phyloP scores from a whole-genome alignment of 2,888 invertebrate genomes.

The Aphodius granarius region DNA sequence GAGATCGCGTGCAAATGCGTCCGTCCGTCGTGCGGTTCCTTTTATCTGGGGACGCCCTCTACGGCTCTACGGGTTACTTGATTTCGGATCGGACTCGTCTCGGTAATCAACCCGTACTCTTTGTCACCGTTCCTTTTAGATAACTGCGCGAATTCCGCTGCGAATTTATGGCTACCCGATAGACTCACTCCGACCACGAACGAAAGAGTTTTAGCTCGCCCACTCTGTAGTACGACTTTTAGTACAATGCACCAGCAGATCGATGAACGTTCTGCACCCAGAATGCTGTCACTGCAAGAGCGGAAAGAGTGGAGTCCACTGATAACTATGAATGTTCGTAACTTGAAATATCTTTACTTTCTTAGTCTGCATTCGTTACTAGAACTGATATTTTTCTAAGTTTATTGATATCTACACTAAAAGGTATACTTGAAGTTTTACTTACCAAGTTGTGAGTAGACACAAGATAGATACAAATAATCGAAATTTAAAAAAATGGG shows the following conservation, averaged over 20 bases:
- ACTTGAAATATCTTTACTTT: no score
- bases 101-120: not conserved
- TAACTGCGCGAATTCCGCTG: not conserved
- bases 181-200: not conserved
- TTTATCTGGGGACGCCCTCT: not conserved
- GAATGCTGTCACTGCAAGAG: not conserved
- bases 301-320: no score
- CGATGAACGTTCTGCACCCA: not conserved
- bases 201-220: not conserved
- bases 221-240: not conserved
- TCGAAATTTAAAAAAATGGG: no score
- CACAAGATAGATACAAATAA: no score
- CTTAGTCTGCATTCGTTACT: no score
- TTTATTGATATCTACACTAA: no score
- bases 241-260: not conserved
- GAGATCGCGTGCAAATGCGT: not conserved
- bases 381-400: no score
- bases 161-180: not conserved
- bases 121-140: not conserved
- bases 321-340: no score
- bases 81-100: not conserved
- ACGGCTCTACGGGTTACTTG: not conserved
- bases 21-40: not conserved
- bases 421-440: no score
- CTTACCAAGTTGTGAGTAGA: no score